Base-by-base conservation (phyloP, 2,888 invertebrate genomes). In the Hirtodrosophila confusa region DNA sequence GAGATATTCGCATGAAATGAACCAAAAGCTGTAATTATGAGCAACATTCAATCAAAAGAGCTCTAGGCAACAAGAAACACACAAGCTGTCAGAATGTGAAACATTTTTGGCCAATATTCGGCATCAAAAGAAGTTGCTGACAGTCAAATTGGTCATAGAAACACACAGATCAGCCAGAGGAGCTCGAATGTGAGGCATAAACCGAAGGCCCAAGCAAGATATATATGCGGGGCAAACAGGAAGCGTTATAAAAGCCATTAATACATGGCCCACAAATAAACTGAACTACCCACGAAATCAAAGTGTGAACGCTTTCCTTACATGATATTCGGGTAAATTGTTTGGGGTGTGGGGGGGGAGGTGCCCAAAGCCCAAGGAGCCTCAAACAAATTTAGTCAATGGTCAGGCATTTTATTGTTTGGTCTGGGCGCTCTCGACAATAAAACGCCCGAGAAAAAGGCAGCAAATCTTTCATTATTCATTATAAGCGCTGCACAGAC, bases 381-480 rank as follows among this genome's bases (percentile, higher is more conserved):
- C 60, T 44, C 51, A 60, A 78, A 76, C 86, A 74, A 80, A 83
- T 80, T 76, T 77, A 67, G 71, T 63, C 69, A 74, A 74, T 72
- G 74, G 74, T 48, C 67, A 60, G 49, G 49, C 74, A 65, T 76
- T 86, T 82, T 83, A 82, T 86, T 86, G 82, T 82, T 77, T 72
- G 79, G 57, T 57, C 75, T 55, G 17, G 5, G 43, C 12, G 48
- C 54, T 40, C 41, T 44, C 47, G 61, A 72, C 79, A 85, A 85
- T 82, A 75, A 82, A 85, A 75, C 56, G 66, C 31, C 61, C 50
- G 29, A 64, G 9, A 78, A 67, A 69, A 55, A 47, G 80, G 79
- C 79, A 69, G 80, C 77, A 83, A 79, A 79, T 83, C 84, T 80
- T 82, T 82, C 84, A 82, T 82, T 82, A 82, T 82, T 82, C 82